Conservation (phyloP, 2,888 invertebrate species). For the Sicus ferrugineus region DNA sequence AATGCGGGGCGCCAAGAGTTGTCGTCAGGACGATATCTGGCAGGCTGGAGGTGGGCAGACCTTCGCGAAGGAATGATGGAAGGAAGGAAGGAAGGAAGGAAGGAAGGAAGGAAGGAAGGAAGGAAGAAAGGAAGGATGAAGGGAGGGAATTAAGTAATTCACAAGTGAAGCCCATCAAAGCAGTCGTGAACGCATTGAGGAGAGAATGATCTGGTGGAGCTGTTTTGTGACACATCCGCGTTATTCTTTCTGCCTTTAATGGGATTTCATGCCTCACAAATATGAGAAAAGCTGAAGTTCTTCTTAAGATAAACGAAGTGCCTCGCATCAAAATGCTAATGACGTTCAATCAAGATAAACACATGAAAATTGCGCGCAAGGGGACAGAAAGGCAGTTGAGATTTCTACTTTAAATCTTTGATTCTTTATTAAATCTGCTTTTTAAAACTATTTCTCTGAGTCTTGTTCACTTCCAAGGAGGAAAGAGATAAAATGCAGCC, state of each 20-base stretch:
- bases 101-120: too few relatives aligned
- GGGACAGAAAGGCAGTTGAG: too few relatives aligned
- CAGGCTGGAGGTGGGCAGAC: too few relatives aligned
- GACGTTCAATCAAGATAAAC: conserved; percentile 28
- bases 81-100: not conserved
- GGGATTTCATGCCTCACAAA: conserved; percentile 10
- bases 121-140: not conserved
- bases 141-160: not conserved
- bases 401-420: too few relatives aligned
- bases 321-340: conserved; percentile 28
- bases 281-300: conserved; percentile 15
- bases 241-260: not conserved
- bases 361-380: too few relatives aligned
- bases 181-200: conserved; percentile 5
- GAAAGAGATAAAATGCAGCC: too few relatives aligned
- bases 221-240: not conserved
- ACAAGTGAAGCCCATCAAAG: conserved; percentile 18
- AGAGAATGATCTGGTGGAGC: not conserved
- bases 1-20: conserved; percentile 27
- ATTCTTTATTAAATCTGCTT: too few relatives aligned
- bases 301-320: conserved; percentile 31
- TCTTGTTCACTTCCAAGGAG: too few relatives aligned
- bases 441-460: too few relatives aligned
- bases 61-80: too few relatives aligned
- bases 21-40: too few relatives aligned